Percentiles rank a stretch among this genome's conserved stretches.
These are phyloP conservation scores for Hafferia zeledoni DNA, from an alignment of 2,797 vertebrate species.

Conservation along the genomic window DNA sequence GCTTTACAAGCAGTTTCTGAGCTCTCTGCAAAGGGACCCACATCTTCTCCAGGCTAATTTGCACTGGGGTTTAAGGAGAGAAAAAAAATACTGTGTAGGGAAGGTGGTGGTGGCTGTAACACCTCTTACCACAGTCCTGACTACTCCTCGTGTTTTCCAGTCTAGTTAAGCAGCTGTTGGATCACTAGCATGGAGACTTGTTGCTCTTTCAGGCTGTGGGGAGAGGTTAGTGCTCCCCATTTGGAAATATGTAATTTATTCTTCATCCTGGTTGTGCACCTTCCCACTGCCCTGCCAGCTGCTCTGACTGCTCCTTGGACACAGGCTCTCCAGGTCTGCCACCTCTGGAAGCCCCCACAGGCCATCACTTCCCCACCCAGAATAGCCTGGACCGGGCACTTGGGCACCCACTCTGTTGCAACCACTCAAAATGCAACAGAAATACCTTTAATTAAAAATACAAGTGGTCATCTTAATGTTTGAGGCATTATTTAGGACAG, in stretches of 20 bases:
- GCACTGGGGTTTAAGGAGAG: neutral
- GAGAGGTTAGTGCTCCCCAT: neutral
- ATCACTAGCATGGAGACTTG: neutral
- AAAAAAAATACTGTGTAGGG: neutral
- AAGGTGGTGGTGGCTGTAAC: neutral
- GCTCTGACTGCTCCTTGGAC: neutral
- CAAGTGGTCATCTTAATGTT: neutral
- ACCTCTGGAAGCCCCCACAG: accelerated
- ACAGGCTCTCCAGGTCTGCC: neutral
- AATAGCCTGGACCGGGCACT: neutral
- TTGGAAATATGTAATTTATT: neutral
- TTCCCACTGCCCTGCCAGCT: neutral
- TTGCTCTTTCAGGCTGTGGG: neutral
- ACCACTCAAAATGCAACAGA: neutral
- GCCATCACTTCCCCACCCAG: accelerated
- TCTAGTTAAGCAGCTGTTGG: neutral
- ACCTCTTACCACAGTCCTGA: neutral
- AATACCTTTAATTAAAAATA: neutral
- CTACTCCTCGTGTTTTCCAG: neutral
- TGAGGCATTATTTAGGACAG: neutral
- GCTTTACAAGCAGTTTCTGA: neutral
- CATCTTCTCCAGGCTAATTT: neutral
- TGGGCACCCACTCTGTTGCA: accelerated
- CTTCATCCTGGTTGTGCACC: accelerated
- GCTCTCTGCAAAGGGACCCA: neutral